These are phyloP conservation scores for Melanogrammus aeglefinus DNA, from an alignment of 2,797 vertebrate genomes.

Conservation along the genomic window DNA sequence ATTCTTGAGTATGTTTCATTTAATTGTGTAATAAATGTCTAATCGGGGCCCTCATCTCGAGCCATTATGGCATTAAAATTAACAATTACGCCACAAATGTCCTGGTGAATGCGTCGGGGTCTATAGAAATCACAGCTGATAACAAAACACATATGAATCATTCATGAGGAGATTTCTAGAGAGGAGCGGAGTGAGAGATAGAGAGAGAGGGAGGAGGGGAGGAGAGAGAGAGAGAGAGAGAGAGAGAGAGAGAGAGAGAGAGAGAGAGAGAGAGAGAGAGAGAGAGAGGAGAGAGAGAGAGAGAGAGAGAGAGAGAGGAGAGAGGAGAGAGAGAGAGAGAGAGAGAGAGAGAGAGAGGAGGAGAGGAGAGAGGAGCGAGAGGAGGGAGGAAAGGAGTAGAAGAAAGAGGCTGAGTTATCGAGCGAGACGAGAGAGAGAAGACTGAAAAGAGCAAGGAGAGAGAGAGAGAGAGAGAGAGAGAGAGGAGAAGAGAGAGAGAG, in stretches of 20 bases:
- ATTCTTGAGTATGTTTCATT: slow-evolving; percentile 99
- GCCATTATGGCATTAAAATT: slow-evolving; percentile 99
- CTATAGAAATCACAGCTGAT: slow-evolving; percentile 99
- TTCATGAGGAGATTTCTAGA: slow-evolving; percentile 97
- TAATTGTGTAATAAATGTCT: slow-evolving; percentile 99
- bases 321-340: slow-evolving; percentile 53
- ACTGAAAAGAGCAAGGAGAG: no score
- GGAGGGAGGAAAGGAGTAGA: slow-evolving; percentile 73
- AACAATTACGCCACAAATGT: slow-evolving; percentile 99
- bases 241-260: neutral
- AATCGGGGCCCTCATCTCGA: slow-evolving; percentile 99
- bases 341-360: slow-evolving; percentile 65
- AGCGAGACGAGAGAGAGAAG: no score
- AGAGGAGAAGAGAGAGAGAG: no score
- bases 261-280: neutral
- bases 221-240: neutral
- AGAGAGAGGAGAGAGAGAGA: no score
- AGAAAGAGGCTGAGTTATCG: slow-evolving; percentile 76
- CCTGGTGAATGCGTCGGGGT: slow-evolving; percentile 93
- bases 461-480: slow-evolving; percentile 75
- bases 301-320: slow-evolving; percentile 45
- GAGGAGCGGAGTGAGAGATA: slow-evolving; percentile 74
- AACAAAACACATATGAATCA: slow-evolving; percentile 99
- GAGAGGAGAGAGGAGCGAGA: slow-evolving; percentile 69
- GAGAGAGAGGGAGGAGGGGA: slow-evolving; percentile 65